Conservation (phyloP, 2,797 vertebrate genomes). For the Chrosomus eos region DNA sequence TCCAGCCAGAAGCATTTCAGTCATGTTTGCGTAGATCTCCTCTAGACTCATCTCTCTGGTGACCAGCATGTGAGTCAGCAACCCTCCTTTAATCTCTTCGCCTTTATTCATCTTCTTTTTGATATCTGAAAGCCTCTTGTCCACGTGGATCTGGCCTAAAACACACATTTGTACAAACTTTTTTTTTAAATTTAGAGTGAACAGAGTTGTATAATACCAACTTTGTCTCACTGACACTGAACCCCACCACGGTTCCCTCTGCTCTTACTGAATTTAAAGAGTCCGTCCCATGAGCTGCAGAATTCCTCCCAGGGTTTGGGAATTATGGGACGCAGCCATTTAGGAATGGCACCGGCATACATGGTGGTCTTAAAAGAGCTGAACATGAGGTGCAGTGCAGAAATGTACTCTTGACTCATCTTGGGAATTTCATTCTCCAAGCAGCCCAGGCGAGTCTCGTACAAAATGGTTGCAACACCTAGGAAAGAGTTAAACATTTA, state of each 20-base stretch:
- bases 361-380: constrained; percentile 97
- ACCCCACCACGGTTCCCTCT: background rate
- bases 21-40: constrained; percentile 92
- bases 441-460: constrained; percentile 88
- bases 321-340: constrained; percentile 89
- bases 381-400: constrained; percentile 92
- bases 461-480: constrained; percentile 90
- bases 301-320: constrained; percentile 94
- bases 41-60: constrained; percentile 86
- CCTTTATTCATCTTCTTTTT: constrained; percentile 78
- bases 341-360: constrained; percentile 93
- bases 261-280: constrained; percentile 79
- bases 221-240: background rate
- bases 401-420: constrained; percentile 87
- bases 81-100: constrained; percentile 82
- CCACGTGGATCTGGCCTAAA: constrained; percentile 87
- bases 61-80: constrained; percentile 87
- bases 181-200: background rate
- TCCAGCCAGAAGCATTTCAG: constrained; percentile 94
- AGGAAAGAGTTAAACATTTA: constrained; percentile 27
- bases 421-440: constrained; percentile 84
- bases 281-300: constrained; percentile 93
- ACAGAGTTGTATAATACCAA: background rate
- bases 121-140: constrained; percentile 83
- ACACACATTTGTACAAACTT: constrained; percentile 37